These are phyloP conservation scores for Sminthurides aquaticus DNA, from an alignment of 2,888 invertebrate genomes.

Conservation along the genomic window DNA sequence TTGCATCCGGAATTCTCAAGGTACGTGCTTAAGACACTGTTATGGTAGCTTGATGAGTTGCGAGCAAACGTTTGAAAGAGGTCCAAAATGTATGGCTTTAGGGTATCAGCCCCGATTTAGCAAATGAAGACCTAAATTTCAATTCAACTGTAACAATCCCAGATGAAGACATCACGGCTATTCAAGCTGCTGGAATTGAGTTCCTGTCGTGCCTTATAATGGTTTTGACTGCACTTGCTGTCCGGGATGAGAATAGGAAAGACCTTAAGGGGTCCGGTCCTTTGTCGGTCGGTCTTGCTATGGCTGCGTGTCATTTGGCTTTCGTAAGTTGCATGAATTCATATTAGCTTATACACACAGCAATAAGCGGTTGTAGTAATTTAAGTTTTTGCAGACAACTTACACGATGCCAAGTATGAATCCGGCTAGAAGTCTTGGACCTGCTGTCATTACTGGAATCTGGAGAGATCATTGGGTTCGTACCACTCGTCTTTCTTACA, in stretches of 20 bases:
- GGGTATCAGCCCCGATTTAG: not conserved
- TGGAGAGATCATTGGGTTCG: slow-evolving; percentile 51
- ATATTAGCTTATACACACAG: not conserved
- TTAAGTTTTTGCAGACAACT: slow-evolving; percentile 45
- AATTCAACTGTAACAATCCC: slow-evolving; percentile 42
- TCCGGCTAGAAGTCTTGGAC: slow-evolving; percentile 50
- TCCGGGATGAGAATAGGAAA: slow-evolving; percentile 46
- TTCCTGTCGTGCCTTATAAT: slow-evolving; percentile 48
- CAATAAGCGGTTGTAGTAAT: not conserved
- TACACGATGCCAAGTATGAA: slow-evolving; percentile 50
- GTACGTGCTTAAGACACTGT: too few relatives aligned
- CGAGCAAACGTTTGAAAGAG: not conserved
- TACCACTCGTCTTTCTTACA: too few relatives aligned
- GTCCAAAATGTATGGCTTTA: too few relatives aligned
- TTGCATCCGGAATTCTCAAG: slow-evolving; percentile 2
- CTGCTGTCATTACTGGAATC: slow-evolving; percentile 47
- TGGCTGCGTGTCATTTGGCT: slow-evolving; percentile 43
- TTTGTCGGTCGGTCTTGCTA: slow-evolving; percentile 49
- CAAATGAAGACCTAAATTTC: not conserved
- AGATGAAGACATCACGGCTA: slow-evolving; percentile 43
- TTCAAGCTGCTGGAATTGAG: slow-evolving; percentile 49
- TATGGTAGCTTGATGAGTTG: too few relatives aligned
- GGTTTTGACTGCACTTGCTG: slow-evolving; percentile 48
- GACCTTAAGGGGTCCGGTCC: slow-evolving; percentile 48
- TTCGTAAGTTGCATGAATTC: slow-evolving; percentile 7